Conservation (phyloP, 2,888 invertebrate genomes). For the Tenthredo notha region DNA sequence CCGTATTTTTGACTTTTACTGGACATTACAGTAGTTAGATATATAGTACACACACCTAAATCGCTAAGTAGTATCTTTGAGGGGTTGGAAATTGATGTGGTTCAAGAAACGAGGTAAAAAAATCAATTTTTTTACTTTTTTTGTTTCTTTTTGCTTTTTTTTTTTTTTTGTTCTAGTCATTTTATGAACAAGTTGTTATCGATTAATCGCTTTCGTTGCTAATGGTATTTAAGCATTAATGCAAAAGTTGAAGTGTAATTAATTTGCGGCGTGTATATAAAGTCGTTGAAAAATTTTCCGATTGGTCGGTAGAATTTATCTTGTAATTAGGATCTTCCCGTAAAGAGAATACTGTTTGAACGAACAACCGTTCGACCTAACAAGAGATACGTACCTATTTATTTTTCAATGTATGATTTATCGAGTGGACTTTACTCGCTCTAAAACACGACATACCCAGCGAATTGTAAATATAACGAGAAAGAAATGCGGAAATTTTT, state of each 20-base stretch:
- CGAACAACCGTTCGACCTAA: conserved; percentile 16
- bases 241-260: conserved; percentile 20
- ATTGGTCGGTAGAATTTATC: conserved; percentile 34
- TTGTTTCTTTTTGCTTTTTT: background rate
- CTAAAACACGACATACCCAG: conserved; percentile 34
- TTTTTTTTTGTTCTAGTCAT: background rate
- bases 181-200: background rate
- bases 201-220: background rate
- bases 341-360: conserved; percentile 35
- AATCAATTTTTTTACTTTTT: background rate
- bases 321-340: conserved; percentile 44
- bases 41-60: background rate
- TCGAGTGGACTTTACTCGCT: conserved; percentile 44
- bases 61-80: background rate
- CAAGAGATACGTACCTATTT: conserved; percentile 17
- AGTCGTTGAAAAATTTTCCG: conserved; percentile 3
- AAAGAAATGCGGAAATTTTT: conserved; percentile 12
- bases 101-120: background rate
- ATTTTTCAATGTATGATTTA: conserved; percentile 52
- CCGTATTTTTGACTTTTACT: conserved; percentile 16
- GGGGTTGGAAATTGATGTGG: background rate
- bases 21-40: background rate
- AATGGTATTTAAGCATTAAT: background rate
- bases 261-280: background rate
- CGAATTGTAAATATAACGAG: conserved; percentile 31